phyloP scores from a whole-genome alignment of 2,113 vertebrate species.

The Cariama cristata region DNA sequence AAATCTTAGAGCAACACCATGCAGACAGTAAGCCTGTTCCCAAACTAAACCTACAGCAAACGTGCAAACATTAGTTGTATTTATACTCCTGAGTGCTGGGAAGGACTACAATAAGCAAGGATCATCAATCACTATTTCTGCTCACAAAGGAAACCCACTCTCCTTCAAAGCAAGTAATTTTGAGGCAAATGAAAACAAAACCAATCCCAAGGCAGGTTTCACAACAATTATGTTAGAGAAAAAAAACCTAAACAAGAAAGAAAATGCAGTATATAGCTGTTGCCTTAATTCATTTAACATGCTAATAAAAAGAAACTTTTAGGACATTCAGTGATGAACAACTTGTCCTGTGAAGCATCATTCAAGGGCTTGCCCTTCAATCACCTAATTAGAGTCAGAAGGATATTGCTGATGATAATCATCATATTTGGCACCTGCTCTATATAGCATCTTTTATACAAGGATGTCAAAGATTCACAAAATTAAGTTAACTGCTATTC shows the following conservation, averaged over 20 bases:
- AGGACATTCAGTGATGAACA: background rate
- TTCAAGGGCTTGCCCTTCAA: constrained; percentile 22
- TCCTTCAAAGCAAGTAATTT: background rate
- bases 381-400: constrained; percentile 39
- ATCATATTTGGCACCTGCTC: background rate
- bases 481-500: background rate
- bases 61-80: background rate
- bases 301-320: background rate
- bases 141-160: background rate
- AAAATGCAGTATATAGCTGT: background rate
- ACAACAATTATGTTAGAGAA: background rate
- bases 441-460: background rate
- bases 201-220: background rate
- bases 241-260: background rate
- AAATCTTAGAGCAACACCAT: background rate
- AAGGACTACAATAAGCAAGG: background rate
- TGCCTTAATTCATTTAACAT: background rate
- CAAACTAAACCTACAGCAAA: background rate
- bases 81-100: background rate
- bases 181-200: background rate
- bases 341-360: background rate
- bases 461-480: background rate
- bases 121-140: background rate
- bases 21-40: background rate
- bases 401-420: constrained; percentile 19